Percentiles rank a stretch among this genome's conserved stretches.
Conservation (phyloP, 2,797 vertebrate species). For the Sebastes taczanowskii region DNA sequence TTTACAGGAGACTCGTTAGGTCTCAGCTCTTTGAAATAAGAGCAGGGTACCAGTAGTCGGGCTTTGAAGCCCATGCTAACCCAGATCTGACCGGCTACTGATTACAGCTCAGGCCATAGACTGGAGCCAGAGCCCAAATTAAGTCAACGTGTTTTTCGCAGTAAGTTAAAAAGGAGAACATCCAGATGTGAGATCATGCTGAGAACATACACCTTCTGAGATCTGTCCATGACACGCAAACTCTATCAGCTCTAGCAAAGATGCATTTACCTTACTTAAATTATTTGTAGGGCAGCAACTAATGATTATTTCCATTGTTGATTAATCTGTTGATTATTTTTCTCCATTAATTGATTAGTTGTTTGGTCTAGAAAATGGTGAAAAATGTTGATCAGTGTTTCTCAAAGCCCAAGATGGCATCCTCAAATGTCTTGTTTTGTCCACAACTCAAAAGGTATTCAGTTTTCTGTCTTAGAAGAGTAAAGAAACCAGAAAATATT, state of each 20-base stretch:
- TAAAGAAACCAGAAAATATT: background rate
- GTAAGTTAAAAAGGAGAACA: slow-evolving; percentile 39
- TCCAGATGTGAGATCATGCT: slow-evolving; percentile 65
- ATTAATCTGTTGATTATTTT: no score
- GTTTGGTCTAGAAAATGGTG: no score
- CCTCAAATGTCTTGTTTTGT: no score
- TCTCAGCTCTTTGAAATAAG: slow-evolving; percentile 71
- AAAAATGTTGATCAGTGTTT: no score
- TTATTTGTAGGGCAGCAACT: background rate
- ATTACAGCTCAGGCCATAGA: slow-evolving; percentile 68
- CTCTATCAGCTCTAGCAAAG: background rate
- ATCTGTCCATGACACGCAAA: slow-evolving; percentile 8
- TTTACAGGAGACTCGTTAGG: slow-evolving; percentile 72
- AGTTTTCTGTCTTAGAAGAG: no score
- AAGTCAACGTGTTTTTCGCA: slow-evolving; percentile 61
- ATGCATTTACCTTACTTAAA: background rate
- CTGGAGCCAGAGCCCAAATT: slow-evolving; percentile 70
- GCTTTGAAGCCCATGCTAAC: slow-evolving; percentile 71
- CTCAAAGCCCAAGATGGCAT: fast-evolving
- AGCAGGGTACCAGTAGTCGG: slow-evolving; percentile 50
- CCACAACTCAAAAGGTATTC: no score
- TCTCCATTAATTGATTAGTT: no score
- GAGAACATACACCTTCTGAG: slow-evolving; percentile 36
- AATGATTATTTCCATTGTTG: no score
- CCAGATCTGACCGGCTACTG: slow-evolving; percentile 67